A percentile compares a stretch with the other conserved stretches of the same genome.
Conservation (phyloP, 2,797 vertebrate genomes). For the Ctenosaura bakeri region DNA sequence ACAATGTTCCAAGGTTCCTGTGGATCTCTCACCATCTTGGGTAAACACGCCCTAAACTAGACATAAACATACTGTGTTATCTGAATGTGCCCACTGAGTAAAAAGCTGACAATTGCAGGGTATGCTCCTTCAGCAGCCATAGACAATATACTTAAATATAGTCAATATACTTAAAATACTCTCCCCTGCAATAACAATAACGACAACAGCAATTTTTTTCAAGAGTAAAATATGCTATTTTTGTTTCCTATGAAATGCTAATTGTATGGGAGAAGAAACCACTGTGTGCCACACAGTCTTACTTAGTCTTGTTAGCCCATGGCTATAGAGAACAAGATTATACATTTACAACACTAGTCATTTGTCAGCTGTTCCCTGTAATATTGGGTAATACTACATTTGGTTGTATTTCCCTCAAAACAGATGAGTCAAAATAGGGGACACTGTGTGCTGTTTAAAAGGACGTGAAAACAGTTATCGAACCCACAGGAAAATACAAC, state of each 20-base stretch:
- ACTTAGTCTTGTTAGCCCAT: neutral
- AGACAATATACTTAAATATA: no score
- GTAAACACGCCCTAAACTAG: no score
- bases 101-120: neutral
- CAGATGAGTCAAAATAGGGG: constrained; percentile 25
- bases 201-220: neutral
- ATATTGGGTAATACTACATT: neutral
- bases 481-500: constrained; percentile 46
- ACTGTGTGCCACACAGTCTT: neutral
- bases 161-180: no score
- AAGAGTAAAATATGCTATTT: neutral
- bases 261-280: neutral
- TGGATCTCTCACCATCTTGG: neutral
- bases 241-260: neutral
- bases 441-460: constrained; percentile 26
- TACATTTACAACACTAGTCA: constrained; percentile 22
- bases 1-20: neutral
- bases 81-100: neutral
- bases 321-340: constrained; percentile 28
- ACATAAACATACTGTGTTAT: neutral
- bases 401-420: constrained; percentile 30
- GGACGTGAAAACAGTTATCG: constrained; percentile 42
- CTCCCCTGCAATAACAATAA: neutral
- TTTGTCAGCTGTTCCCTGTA: constrained; percentile 39
- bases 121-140: no score